Evolutionary conservation across 1,140 invertebrate genomes (phyloP).

Genomic region (Heliconius hewitsoni): DNA sequence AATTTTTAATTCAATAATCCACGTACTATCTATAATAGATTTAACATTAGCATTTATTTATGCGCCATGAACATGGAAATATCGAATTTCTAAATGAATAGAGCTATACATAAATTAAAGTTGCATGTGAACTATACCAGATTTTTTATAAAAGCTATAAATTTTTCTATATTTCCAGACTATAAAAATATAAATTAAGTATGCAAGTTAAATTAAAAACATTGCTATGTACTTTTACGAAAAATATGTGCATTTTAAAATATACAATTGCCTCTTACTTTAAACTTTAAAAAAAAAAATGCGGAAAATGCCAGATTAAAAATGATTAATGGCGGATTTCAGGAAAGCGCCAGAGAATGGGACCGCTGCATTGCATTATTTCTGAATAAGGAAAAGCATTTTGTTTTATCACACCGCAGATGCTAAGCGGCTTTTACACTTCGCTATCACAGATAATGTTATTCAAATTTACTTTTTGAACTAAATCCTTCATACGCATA

Average conservation of each 20-base stretch:
- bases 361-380: slow-evolving; percentile 31
- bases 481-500: neutral
- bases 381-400: slow-evolving; percentile 44
- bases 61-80: neutral
- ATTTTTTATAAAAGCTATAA: neutral
- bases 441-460: neutral
- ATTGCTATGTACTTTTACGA: neutral
- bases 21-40: neutral
- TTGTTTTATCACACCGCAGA: slow-evolving; percentile 43
- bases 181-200: slow-evolving; percentile 1
- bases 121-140: neutral
- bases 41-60: neutral
- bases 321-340: slow-evolving; percentile 32
- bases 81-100: neutral
- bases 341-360: slow-evolving; percentile 34
- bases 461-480: neutral
- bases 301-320: slow-evolving; percentile 13
- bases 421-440: slow-evolving; percentile 25
- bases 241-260: neutral
- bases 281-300: neutral
- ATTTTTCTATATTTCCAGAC: neutral
- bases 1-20: neutral
- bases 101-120: neutral
- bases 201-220: slow-evolving; percentile 1
- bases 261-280: neutral